Evolutionary conservation across 2,888 invertebrate genomes (phyloP).

Genomic region (Agriopis marginaria): DNA sequence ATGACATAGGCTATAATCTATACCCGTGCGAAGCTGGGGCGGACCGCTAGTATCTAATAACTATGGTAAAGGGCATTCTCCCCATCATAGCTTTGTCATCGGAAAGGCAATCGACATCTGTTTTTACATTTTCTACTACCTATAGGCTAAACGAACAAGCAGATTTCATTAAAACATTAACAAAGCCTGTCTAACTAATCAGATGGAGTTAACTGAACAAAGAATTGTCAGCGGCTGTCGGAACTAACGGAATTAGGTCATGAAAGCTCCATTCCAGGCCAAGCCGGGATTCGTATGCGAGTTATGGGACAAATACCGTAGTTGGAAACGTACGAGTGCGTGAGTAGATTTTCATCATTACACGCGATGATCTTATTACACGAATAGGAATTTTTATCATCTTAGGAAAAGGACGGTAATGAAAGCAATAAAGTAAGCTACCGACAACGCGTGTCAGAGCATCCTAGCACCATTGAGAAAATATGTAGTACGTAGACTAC

Average conservation of each 20-base stretch:
- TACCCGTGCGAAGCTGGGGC: too few species aligned
- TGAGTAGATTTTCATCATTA: background rate
- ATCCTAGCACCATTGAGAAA: background rate
- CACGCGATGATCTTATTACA: background rate
- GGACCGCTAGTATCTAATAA: too few species aligned
- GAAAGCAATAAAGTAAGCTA: background rate
- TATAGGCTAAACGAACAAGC: conserved; percentile 22
- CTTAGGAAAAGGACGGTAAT: background rate
- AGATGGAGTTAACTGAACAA: conserved; percentile 41
- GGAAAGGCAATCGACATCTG: background rate
- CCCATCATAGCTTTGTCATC: background rate
- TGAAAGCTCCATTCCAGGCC: conserved; percentile 49
- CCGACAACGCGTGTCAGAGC: background rate
- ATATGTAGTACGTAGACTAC: too few species aligned
- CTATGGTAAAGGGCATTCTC: too few species aligned
- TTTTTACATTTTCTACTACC: background rate
- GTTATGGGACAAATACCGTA: conserved; percentile 8
- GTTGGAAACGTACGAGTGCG: background rate
- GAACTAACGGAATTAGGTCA: conserved; percentile 61
- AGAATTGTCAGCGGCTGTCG: conserved; percentile 39
- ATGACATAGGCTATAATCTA: too few species aligned
- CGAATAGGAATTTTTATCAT: background rate
- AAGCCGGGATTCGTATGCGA: conserved; percentile 11
- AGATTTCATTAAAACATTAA: conserved; percentile 20
- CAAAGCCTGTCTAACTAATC: conserved; percentile 51